Conservation (phyloP, 2,113 vertebrate species). For the Bos javanicus region DNA sequence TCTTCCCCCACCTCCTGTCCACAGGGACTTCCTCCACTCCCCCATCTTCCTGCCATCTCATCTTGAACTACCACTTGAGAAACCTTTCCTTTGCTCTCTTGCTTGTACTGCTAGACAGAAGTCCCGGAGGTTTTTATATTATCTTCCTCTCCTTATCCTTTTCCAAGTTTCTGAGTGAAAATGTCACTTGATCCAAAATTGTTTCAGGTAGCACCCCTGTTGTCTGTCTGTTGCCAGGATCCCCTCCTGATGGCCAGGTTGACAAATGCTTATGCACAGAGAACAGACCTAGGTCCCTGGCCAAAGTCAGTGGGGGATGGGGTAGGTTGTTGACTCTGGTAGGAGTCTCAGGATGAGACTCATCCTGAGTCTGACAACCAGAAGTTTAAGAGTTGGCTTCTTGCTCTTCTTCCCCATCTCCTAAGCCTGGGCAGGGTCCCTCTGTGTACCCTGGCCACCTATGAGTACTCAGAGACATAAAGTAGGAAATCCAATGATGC, state of each 20-base stretch:
- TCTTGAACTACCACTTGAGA: not conserved
- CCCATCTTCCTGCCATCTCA: not conserved
- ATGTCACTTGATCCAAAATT: not conserved
- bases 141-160: not conserved
- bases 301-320: not conserved
- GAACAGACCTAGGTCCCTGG: not conserved
- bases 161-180: not conserved
- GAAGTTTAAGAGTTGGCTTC: not conserved
- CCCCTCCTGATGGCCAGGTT: not conserved
- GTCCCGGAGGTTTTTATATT: not conserved
- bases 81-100: not conserved
- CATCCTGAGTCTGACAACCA: conserved; percentile 21
- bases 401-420: not conserved
- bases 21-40: not conserved
- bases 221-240: not conserved
- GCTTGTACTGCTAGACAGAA: not conserved
- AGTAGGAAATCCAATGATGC: not conserved
- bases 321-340: not conserved
- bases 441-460: not conserved
- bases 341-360: not conserved
- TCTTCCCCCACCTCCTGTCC: not conserved
- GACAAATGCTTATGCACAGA: not conserved
- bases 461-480: not conserved
- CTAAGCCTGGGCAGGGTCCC: not conserved
- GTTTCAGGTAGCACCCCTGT: not conserved